Evolutionary conservation across 2,113 vertebrate genomes (phyloP).

Genomic region (Periophthalmus modestus): DNA sequence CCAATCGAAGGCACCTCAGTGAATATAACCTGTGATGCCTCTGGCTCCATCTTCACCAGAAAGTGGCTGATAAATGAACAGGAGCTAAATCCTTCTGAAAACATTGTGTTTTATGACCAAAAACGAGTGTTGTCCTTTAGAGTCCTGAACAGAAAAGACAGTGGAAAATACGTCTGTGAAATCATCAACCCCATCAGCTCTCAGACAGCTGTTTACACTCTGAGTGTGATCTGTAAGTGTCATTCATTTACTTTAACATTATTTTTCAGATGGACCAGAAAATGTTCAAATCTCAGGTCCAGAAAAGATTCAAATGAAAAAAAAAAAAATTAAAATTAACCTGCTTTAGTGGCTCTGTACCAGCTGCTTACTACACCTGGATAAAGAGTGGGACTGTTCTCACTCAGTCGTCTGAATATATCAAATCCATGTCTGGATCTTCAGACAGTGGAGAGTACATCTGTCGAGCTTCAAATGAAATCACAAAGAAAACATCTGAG

Average conservation of each 20-base stretch:
- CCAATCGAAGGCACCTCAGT: background rate
- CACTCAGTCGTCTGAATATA: slow-evolving; percentile 4
- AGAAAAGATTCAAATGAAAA: background rate
- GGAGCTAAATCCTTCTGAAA: too few species aligned
- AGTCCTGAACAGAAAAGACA: slow-evolving; percentile 20
- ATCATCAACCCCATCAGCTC: slow-evolving; percentile 42
- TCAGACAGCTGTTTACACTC: background rate
- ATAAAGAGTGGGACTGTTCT: slow-evolving; percentile 31
- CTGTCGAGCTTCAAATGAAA: background rate
- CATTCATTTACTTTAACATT: background rate
- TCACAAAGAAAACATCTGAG: background rate
- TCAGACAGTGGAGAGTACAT: slow-evolving; percentile 24
- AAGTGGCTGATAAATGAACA: slow-evolving; percentile 49
- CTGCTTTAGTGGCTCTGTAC: background rate
- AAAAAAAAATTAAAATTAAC: background rate
- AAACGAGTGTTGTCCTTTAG: too few species aligned
- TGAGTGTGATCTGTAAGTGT: slow-evolving; percentile 54
- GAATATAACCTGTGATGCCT: slow-evolving; percentile 32
- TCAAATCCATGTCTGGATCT: background rate
- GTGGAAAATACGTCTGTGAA: slow-evolving; percentile 49
- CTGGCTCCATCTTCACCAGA: slow-evolving; percentile 8
- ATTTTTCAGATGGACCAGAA: slow-evolving; percentile 69
- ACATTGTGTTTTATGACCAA: too few species aligned
- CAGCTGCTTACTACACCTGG: slow-evolving; percentile 2
- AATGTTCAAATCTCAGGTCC: slow-evolving; percentile 41